Conservation (phyloP, 2,797 vertebrate genomes). For the Scolopax rusticola region DNA sequence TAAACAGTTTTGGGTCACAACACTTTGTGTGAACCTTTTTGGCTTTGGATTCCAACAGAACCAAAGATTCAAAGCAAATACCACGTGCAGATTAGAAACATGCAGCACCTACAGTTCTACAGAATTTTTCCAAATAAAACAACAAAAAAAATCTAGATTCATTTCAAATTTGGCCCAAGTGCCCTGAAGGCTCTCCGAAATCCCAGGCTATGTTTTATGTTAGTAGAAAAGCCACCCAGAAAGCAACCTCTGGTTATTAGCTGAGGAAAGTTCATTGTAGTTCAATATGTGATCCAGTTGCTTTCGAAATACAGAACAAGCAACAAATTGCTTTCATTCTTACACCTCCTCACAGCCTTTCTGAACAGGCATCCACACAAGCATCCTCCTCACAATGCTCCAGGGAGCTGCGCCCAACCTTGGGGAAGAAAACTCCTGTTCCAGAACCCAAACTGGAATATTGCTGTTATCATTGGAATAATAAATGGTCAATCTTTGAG, state of each 20-base stretch:
- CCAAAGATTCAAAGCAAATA: constrained; percentile 39
- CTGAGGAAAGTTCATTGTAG: neutral
- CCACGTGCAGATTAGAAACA: constrained; percentile 32
- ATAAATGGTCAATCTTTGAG: neutral
- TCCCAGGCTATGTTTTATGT: neutral
- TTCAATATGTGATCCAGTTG: neutral
- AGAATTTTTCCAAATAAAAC: constrained; percentile 8
- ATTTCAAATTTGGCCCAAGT: constrained; percentile 4
- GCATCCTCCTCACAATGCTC: rapidly evolving
- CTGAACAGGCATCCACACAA: neutral
- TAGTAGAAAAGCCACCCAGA: constrained; percentile 12
- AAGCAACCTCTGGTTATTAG: neutral
- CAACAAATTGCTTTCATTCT: neutral
- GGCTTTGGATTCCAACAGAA: neutral
- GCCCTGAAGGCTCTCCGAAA: neutral
- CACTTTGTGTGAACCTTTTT: constrained; percentile 41
- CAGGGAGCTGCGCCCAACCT: neutral
- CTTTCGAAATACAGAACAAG: neutral
- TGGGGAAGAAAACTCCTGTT: neutral
- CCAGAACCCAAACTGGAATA: neutral
- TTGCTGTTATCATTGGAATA: neutral
- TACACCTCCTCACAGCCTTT: neutral
- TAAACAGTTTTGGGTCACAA: constrained; percentile 69
- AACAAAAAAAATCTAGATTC: neutral
- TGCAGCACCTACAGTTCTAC: neutral